Evolutionary conservation across 92 coral and sea anemone species (phyloP).

Genomic region (Pocillopora grandis): DNA sequence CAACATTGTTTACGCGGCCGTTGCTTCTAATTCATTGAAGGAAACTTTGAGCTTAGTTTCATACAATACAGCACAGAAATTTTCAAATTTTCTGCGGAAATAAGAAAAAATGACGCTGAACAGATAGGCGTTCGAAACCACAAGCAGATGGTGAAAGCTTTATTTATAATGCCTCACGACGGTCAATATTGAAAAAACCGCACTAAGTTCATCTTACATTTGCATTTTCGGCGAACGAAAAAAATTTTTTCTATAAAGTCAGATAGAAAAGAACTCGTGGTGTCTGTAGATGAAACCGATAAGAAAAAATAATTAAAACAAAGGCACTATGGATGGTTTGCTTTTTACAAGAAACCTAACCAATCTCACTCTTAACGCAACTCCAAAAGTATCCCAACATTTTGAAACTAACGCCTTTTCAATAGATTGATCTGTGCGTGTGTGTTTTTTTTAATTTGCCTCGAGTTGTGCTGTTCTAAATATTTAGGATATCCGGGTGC

Average conservation of each 20-base stretch:
- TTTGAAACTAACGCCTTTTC: background rate
- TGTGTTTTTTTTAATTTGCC: background rate
- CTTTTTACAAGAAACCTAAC: background rate
- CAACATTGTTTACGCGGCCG: conserved; percentile 2
- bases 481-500: background rate
- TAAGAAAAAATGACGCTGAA: conserved; percentile 15
- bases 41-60: conserved; percentile 13
- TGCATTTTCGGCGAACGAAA: conserved; percentile 33
- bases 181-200: conserved; percentile 37
- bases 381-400: background rate
- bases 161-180: conserved; percentile 47
- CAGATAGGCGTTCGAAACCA: conserved; percentile 40
- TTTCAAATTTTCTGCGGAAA: background rate
- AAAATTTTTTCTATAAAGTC: conserved; percentile 23
- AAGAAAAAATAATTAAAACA: conserved; percentile 20
- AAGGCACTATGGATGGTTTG: background rate
- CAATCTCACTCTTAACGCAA: background rate
- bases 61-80: background rate
- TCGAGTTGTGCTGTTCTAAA: background rate
- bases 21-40: conserved; percentile 13
- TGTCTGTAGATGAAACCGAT: conserved; percentile 38
- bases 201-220: conserved; percentile 25
- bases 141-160: conserved; percentile 51
- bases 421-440: background rate
- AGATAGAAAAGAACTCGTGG: conserved; percentile 25